phyloP scores from a whole-genome alignment of 2,113 vertebrate genomes.

The Geothlypis trichas region DNA sequence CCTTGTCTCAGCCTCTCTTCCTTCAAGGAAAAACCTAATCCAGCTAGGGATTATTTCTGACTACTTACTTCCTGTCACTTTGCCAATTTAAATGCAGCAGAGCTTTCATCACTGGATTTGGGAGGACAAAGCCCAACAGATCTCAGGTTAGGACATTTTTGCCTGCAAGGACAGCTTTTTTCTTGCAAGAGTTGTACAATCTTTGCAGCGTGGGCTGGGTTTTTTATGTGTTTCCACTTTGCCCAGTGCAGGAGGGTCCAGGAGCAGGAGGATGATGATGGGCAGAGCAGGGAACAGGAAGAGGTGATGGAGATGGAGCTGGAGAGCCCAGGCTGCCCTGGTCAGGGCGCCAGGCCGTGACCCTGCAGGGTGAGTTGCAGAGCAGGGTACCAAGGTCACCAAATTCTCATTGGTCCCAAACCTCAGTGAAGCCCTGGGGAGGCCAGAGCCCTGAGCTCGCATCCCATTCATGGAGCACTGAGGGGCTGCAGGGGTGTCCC shows the following conservation, averaged over 20 bases:
- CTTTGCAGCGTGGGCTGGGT: neutral
- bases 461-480: accelerated
- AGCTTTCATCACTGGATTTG: slow-evolving; percentile 24
- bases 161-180: neutral
- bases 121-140: slow-evolving; percentile 35
- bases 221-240: neutral
- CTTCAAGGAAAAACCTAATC: slow-evolving; percentile 56
- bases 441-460: accelerated
- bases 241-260: neutral
- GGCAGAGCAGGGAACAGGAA: neutral
- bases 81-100: slow-evolving; percentile 43
- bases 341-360: neutral
- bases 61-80: slow-evolving; percentile 35
- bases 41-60: slow-evolving; percentile 59
- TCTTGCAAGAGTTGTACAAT: neutral
- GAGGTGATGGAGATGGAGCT: neutral
- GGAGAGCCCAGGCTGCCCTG: neutral
- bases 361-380: neutral
- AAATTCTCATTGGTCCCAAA: neutral
- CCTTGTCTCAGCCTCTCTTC: neutral
- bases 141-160: neutral
- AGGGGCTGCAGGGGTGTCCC: neutral
- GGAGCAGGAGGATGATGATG: neutral
- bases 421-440: accelerated
- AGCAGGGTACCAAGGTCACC: neutral